Base-by-base conservation (phyloP, 2,797 vertebrate genomes). In the Chaenodraco wilsoni region DNA sequence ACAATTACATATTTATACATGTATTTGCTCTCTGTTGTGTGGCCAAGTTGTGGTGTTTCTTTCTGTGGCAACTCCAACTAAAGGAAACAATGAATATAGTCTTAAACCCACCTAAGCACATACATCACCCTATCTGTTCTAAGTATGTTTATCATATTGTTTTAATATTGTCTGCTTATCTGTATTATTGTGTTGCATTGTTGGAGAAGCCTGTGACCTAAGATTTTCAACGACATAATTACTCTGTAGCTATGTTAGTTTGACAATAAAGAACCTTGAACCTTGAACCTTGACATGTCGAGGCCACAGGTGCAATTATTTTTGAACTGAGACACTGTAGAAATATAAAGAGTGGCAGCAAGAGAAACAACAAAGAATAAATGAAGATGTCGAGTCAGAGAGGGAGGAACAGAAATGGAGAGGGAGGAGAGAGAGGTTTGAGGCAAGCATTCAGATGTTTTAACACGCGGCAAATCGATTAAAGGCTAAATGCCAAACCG, bases 391-490 rank as follows among this genome's bases (percentile, higher is more conserved):
- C 14, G 41, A 15, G 14, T 16, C 41, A 64, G 27, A 68, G 41
- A n/a, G 65, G 44, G 31, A 66, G 27, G 51, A 61, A 15, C 23
- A 31, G 17, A 58, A 56, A 79, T 23, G 17, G 40, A 40, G 12
- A 37, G n/a, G 52, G 19, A 65, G 12, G 51, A 67, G 54, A 9
- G 9, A 50, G 49, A 55, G 78, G 66, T 45, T 3, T 21, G 43
- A 76, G 7, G 50, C 61, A 73, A 41, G 66, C 41, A 60, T 54
- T 86, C 69, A 74, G 63, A 85, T 80, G 73, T 77, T 88, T 80
- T 84, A 71, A 83, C 81, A 85, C 27, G 46, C 59, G 2, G 21
- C 74, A 69, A 85, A 89, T 87, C 37, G 61, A 90, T 89, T 74
- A 62, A 67, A 76, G 76, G 75, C 83, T 46, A 48, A 84, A 78